Base-by-base conservation (phyloP, 2,113 vertebrate species). In the Micronycteris hirsuta region DNA sequence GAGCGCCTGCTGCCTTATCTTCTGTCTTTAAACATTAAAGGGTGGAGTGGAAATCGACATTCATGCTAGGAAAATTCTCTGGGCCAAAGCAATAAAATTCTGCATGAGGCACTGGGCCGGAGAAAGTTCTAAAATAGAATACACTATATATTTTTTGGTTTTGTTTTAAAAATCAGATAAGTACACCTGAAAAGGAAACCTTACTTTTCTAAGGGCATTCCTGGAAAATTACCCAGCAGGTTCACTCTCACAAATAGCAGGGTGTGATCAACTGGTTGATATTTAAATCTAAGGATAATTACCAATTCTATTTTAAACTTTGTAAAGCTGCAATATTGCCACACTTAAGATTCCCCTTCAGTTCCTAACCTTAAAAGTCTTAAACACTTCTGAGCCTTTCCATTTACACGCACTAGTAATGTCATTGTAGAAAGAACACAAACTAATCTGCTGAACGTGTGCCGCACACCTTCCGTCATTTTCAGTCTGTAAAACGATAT, bases 1-100 rank as follows among this genome's bases (percentile, higher is more conserved):
- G 33, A 93, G 93, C 81, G 77, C 54, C 94, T 97, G 93, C 91
- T 95, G 96, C 91, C 28, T 91, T 86, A 84, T 94, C 91, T 96
- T 97, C 97, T 97, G 94, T 97, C 16, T 96, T 61, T 47, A 94
- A 95, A 97, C 94, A 97, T 95, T 94, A 88, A 41, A 91, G 88
- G 97, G 96, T 78, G 91, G 97, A 86, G 86, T 74, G 83, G 45
- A 56, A 92, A 31, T 28, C 17, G 20, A 63, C 4, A 36, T 73
- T 58, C 63, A 7, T 54, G 82, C 76, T 85, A 91, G 67, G 90
- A 95, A 93, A 47, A 82, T 45, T 92, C 73, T 88, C 82, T 91
- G 33, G 85, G 81, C 88, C 94, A 86, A 92, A 80, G 89, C 94
- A 80, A 65, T 96, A 86, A 96, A 93, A 95, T 74, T 91, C 61